Percentiles rank a stretch among this genome's conserved stretches.
Evolutionary conservation across 2,888 invertebrate genomes (phyloP).

Genomic region (Chirona hameri): DNA sequence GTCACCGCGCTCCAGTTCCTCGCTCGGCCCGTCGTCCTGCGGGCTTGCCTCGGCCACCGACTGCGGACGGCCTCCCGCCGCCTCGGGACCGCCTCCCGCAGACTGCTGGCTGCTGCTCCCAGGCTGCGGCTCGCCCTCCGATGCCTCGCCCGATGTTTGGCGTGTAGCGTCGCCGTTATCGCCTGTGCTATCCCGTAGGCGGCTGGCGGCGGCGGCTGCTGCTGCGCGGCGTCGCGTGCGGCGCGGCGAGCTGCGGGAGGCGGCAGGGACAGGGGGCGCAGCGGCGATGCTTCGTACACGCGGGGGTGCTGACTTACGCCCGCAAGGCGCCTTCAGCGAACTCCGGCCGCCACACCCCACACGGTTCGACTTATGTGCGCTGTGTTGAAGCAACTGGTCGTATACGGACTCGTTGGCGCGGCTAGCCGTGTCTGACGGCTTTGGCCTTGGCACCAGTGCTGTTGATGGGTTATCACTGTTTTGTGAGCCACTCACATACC

Average conservation of each 20-base stretch:
- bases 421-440: not conserved
- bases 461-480: not conserved
- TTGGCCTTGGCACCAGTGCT: not conserved
- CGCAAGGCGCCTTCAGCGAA: not conserved
- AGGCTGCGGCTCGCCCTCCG: too few relatives aligned
- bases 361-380: not conserved
- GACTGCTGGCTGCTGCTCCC: too few relatives aligned
- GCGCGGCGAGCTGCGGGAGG: not conserved
- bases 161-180: too few relatives aligned
- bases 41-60: too few relatives aligned
- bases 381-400: not conserved
- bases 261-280: not conserved
- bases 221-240: not conserved
- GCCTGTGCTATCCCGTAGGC: too few relatives aligned
- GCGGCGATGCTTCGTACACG: not conserved
- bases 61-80: too few relatives aligned
- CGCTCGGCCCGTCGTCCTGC: too few relatives aligned
- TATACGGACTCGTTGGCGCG: not conserved
- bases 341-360: not conserved
- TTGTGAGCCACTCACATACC: not conserved
- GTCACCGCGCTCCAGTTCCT: not conserved
- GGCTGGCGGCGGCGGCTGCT: not conserved
- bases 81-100: too few relatives aligned
- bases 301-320: not conserved
- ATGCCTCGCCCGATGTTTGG: too few relatives aligned